These are phyloP conservation scores for Schizopygopsis malacanthus DNA, from an alignment of 2,797 vertebrate genomes.

Conservation along the genomic window DNA sequence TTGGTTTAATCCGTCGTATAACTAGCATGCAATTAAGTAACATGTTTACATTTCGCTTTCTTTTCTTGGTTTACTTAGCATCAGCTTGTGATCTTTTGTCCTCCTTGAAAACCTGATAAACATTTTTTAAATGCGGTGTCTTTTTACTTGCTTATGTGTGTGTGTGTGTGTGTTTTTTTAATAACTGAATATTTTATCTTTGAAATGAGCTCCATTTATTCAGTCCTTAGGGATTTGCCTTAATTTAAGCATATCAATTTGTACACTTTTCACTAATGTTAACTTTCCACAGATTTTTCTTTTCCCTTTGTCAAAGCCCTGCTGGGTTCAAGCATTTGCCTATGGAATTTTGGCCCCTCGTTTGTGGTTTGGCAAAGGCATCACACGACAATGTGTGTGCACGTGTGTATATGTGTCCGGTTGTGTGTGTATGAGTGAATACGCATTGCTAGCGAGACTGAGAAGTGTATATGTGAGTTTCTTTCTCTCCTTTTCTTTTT, in stretches of 20 bases:
- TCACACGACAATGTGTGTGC: constrained; percentile 77
- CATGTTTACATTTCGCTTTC: constrained; percentile 28
- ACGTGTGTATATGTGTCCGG: constrained; percentile 59
- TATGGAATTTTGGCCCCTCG: constrained; percentile 84
- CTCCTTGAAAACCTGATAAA: constrained; percentile 14
- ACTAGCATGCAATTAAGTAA: constrained; percentile 34
- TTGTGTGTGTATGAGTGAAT: constrained; percentile 49
- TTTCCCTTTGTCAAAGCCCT: constrained; percentile 66
- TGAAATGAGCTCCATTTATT: constrained; percentile 22
- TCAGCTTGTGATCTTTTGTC: constrained; percentile 38
- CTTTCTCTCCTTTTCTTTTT: constrained; percentile 52
- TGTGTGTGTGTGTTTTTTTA: not conserved
- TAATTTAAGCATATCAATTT: constrained; percentile 46
- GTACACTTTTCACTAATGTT: constrained; percentile 57
- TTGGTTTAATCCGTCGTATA: constrained; percentile 39
- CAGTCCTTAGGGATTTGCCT: constrained; percentile 25
- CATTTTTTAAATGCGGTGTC: constrained; percentile 21
- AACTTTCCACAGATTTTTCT: constrained; percentile 51
- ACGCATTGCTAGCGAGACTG: constrained; percentile 39
- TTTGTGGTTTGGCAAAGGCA: constrained; percentile 87
- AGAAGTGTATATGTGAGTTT: constrained; percentile 56
- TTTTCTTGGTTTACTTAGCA: constrained; percentile 8
- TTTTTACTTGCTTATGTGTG: not conserved
- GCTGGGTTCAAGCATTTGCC: constrained; percentile 81
- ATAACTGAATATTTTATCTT: constrained; percentile 5